Evolutionary conservation across 1,140 invertebrate species (phyloP).

Genomic region (Brachionus plicatilis): DNA sequence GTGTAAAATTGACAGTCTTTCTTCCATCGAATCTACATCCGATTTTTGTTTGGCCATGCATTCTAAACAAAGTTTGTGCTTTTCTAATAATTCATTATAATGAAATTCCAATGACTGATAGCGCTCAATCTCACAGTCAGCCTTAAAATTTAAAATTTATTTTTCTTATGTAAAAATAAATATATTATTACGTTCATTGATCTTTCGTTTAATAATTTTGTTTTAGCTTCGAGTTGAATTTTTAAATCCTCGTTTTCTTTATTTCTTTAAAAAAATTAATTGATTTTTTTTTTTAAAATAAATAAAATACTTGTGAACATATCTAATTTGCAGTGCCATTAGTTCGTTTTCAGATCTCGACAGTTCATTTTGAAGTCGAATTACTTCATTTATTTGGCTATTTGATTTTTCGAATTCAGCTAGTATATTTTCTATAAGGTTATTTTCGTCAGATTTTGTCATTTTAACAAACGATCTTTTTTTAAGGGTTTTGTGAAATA

Average conservation of each 20-base stretch:
- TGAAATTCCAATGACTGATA: constrained; percentile 34
- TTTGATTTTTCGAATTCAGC: constrained; percentile 27
- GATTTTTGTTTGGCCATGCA: constrained; percentile 27
- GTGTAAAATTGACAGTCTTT: not conserved
- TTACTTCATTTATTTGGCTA: not conserved
- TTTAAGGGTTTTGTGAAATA: not conserved
- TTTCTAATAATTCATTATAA: constrained; percentile 35
- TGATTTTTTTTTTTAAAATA: not conserved
- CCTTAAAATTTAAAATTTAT: not conserved
- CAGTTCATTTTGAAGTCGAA: constrained; percentile 4
- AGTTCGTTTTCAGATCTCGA: constrained; percentile 10
- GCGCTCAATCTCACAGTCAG: not conserved
- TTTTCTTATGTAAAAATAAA: not conserved
- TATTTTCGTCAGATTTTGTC: not conserved
- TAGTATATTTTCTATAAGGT: not conserved
- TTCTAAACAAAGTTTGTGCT: constrained; percentile 34
- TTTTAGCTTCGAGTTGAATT: not conserved
- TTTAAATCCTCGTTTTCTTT: constrained; percentile 27
- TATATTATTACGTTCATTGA: not conserved
- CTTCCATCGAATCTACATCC: not conserved
- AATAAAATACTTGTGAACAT: constrained; percentile 25
- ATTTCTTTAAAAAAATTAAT: not conserved
- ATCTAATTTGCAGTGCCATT: constrained; percentile 9
- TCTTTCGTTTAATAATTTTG: constrained; percentile 17
- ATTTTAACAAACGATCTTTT: not conserved